These are phyloP conservation scores for Orientallactaga bullata DNA, from an alignment of 2,113 vertebrate genomes.

Conservation along the genomic window DNA sequence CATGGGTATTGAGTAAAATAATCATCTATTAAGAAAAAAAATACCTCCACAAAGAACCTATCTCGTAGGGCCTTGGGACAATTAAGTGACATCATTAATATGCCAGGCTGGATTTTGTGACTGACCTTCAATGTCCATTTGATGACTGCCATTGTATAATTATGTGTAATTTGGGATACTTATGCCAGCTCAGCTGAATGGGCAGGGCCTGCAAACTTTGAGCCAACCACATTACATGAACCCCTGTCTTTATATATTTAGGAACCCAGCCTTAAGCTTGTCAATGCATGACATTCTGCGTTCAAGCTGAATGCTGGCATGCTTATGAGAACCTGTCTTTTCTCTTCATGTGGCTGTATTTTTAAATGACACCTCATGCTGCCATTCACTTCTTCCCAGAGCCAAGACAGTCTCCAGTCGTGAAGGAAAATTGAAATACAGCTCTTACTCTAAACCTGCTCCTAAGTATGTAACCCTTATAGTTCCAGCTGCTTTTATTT, in stretches of 20 bases:
- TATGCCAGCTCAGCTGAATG: background rate
- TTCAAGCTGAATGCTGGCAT: background rate
- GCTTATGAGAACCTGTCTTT: background rate
- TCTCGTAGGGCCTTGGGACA: background rate
- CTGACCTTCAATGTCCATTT: background rate
- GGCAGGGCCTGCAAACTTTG: background rate
- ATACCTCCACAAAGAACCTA: background rate
- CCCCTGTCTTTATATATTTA: background rate
- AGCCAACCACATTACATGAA: background rate
- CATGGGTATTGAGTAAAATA: background rate
- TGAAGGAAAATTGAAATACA: background rate
- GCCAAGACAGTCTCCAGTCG: conserved; percentile 6
- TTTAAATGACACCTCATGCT: background rate
- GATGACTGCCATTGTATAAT: background rate
- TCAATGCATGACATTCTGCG: background rate
- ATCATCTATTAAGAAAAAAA: conserved; percentile 11
- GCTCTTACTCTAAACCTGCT: background rate
- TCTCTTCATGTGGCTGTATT: background rate
- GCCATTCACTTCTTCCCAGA: background rate
- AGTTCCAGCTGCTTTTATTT: background rate
- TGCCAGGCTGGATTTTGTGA: background rate
- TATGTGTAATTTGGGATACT: background rate
- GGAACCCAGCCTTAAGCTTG: background rate
- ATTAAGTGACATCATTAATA: background rate
- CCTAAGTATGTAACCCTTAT: background rate